phyloP scores from a whole-genome alignment of 2,797 vertebrate species.

The Alca torda region DNA sequence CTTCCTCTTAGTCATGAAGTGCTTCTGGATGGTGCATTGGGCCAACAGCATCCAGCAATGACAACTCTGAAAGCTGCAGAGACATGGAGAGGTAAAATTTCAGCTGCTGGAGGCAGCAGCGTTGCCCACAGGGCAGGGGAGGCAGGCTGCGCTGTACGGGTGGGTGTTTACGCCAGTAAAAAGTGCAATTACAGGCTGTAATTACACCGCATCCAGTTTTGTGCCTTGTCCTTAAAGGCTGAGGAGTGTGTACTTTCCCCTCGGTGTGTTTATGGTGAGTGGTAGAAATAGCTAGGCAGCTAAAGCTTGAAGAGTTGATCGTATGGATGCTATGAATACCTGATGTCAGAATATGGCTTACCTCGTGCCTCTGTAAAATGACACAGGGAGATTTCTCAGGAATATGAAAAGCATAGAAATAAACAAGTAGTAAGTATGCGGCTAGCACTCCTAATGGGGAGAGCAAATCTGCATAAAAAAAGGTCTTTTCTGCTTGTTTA shows the following conservation, averaged over 20 bases:
- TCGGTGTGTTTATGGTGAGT: neutral
- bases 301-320: neutral
- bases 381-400: neutral
- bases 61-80: neutral
- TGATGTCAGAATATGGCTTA: neutral
- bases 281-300: neutral
- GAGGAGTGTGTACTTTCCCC: fast-evolving
- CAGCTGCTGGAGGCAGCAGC: neutral
- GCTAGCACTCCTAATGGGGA: neutral
- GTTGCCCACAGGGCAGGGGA: fast-evolving
- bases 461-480: neutral
- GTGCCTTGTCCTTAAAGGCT: neutral
- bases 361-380: neutral
- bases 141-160: neutral
- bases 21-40: neutral
- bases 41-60: neutral
- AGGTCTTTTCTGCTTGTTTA: conserved; percentile 6
- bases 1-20: neutral
- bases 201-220: neutral
- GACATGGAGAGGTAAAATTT: neutral
- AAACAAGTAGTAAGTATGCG: neutral
- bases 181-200: neutral
- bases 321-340: neutral
- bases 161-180: fast-evolving
- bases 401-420: neutral